Evolutionary conservation across 2,113 vertebrate species (phyloP), one percentile per base, ranked within the genome.

Genomic region (Illadopsis cleaveri): DNA sequence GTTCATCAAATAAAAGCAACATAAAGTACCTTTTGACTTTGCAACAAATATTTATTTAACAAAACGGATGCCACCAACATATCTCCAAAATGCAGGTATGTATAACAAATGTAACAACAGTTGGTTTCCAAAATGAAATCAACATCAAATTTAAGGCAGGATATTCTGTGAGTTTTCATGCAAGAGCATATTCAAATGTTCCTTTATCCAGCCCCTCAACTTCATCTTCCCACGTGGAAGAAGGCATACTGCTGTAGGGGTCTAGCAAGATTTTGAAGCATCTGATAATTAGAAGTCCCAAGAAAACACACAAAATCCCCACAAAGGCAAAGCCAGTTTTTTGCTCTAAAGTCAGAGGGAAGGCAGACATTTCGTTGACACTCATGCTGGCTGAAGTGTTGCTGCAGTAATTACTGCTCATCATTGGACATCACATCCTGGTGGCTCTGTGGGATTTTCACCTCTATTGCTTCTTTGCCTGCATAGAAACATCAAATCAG

Each of bases 171-270:
- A 80, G 20, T 96, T 97, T 92, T 99, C 98, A 99, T 79, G 99
- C 99, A 31, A 99, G 98, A 78, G 99, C 98, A 30, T 99, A 99
- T 97, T 99, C 99, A 96, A 99, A 99, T 42, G 99, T 99, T 88
- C 99, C 99, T 96, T 99, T 99, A 96, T 99, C 99, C 85, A 99
- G 95, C 44, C 99, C 99, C 95, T 99, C 99, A 14, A 99, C 98
- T 94, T 99, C 99, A 68, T 99, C 99, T 66, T 99, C 99, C 99
- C 99, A 99, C 0, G 99, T 99, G 62, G 99, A 99, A 20, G 99
- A 99, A 28, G 99, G 99, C 99, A 99, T 99, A 90, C 99, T 99
- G 90, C 99, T 99, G 85, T 99, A 99, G 5, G 99, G 99, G 96
- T 99, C 99, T 96, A 99, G 97, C 70, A 99, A 96, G 95, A 99